Evolutionary conservation across 2,888 invertebrate species (phyloP).

Genomic region (Drosophila neonasuta): DNA sequence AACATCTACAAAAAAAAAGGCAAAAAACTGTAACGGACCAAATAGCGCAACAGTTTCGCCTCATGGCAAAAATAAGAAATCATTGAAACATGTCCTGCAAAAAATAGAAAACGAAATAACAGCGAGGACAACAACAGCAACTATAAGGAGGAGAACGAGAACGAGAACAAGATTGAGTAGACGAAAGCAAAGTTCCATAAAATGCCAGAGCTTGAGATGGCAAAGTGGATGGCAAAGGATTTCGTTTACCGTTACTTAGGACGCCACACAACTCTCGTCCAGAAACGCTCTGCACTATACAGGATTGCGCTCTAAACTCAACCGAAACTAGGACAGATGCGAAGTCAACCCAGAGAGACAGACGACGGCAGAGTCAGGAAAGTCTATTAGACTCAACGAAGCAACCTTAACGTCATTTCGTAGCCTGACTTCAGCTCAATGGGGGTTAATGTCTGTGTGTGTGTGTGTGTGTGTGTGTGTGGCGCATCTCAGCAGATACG

Average conservation of each 20-base stretch:
- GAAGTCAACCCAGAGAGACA: conserved; percentile 54
- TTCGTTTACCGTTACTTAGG: conserved; percentile 55
- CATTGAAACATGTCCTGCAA: conserved; percentile 74
- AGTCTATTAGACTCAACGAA: conserved; percentile 79
- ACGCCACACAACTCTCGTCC: conserved; percentile 35
- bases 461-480: conserved; percentile 28
- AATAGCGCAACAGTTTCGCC: conserved; percentile 73
- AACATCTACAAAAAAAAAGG: conserved; percentile 23
- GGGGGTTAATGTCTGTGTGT: conserved; percentile 58
- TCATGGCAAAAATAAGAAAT: conserved; percentile 73
- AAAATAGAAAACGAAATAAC: conserved; percentile 5
- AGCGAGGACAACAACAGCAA: conserved; percentile 1
- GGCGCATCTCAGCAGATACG: conserved; percentile 24
- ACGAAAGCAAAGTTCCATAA: conserved; percentile 37
- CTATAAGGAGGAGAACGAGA: conserved; percentile 5
- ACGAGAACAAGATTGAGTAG: conserved; percentile 27
- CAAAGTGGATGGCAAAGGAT: conserved; percentile 66
- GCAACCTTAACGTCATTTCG: conserved; percentile 76
- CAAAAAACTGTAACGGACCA: conserved; percentile 54
- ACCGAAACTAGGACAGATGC: conserved; percentile 68
- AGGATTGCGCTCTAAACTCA: conserved; percentile 35
- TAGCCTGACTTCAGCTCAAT: conserved; percentile 57
- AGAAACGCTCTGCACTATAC: not conserved
- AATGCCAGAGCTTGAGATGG: conserved; percentile 39
- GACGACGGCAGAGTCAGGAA: conserved; percentile 58